Evolutionary conservation across 2,888 invertebrate species (phyloP).

Genomic region (Oscheius onirici): DNA sequence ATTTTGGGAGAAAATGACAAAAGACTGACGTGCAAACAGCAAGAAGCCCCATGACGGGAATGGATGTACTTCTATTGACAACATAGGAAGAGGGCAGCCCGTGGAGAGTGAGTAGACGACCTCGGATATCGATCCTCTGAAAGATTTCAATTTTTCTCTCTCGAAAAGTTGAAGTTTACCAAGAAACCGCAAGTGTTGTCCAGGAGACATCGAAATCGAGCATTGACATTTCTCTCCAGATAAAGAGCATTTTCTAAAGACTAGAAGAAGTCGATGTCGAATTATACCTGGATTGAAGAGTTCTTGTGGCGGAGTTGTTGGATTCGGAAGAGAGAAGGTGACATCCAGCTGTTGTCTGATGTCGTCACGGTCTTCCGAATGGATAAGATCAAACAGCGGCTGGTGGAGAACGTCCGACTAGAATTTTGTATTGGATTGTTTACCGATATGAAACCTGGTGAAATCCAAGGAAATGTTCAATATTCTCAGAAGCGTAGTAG

Average conservation of each 20-base stretch:
- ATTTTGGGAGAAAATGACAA: conserved; percentile 4
- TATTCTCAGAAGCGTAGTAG: conserved; percentile 98
- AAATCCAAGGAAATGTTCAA: conserved; percentile 99
- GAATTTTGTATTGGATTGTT: conserved; percentile 72
- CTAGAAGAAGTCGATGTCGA: not conserved
- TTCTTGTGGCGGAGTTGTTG: conserved; percentile 85
- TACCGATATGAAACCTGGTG: conserved; percentile 84
- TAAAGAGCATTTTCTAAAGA: conserved; percentile 50
- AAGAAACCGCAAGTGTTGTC: conserved; percentile 99
- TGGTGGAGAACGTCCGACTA: conserved; percentile 99
- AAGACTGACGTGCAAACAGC: conserved; percentile 85
- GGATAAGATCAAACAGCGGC: conserved; percentile 97
- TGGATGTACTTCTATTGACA: conserved; percentile 39
- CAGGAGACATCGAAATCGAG: conserved; percentile 95
- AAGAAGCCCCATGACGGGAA: conserved; percentile 82
- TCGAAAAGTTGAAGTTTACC: too few relatives aligned
- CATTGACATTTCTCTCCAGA: conserved; percentile 94
- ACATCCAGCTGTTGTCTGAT: conserved; percentile 61
- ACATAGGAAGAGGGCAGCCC: conserved; percentile 80
- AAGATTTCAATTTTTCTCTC: not conserved
- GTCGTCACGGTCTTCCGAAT: conserved; percentile 99
- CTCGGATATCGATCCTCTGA: conserved; percentile 95
- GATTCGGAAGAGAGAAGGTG: conserved; percentile 40
- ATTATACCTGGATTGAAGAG: conserved; percentile 80
- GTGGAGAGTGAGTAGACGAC: conserved; percentile 92